Conservation (phyloP, 2,888 invertebrate species). For the Heteromurus nitidus region DNA sequence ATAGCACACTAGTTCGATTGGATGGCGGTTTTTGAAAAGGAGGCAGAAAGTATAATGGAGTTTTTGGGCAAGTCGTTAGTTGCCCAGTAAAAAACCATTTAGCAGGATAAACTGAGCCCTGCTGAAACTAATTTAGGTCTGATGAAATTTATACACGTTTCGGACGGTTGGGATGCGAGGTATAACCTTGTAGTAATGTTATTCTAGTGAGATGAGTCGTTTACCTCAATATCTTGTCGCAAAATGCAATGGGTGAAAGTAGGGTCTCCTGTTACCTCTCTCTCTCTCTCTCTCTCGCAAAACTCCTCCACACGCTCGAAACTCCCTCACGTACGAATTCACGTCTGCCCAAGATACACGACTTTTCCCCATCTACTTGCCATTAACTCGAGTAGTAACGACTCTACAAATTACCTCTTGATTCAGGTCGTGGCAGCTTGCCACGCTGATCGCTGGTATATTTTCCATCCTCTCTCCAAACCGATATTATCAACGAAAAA, state of each 20-base stretch:
- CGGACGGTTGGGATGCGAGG: neutral
- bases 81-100: slow-evolving; percentile 38
- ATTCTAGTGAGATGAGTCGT: slow-evolving; percentile 26
- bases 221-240: slow-evolving; percentile 33
- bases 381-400: slow-evolving; percentile 66
- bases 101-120: slow-evolving; percentile 33
- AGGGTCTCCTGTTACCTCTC: too few relatives aligned
- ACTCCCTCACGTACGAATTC: slow-evolving; percentile 30
- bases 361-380: slow-evolving; percentile 56
- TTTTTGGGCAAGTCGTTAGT: slow-evolving; percentile 28
- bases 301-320: neutral
- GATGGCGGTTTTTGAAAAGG: too few relatives aligned
- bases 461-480: neutral
- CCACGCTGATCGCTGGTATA: slow-evolving; percentile 72
- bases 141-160: slow-evolving; percentile 47
- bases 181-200: slow-evolving; percentile 43
- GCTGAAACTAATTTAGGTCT: slow-evolving; percentile 44
- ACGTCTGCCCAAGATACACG: slow-evolving; percentile 48
- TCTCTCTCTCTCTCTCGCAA: too few relatives aligned
- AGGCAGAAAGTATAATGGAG: slow-evolving; percentile 35
- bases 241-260: too few relatives aligned
- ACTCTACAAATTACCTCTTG: slow-evolving; percentile 73
- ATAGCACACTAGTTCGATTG: too few relatives aligned
- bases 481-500: slow-evolving; percentile 14
- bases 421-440: slow-evolving; percentile 73